Percentiles rank a stretch among this genome's conserved stretches.
phyloP scores from a whole-genome alignment of 2,113 vertebrate species.

The Pelecanus crispus region DNA sequence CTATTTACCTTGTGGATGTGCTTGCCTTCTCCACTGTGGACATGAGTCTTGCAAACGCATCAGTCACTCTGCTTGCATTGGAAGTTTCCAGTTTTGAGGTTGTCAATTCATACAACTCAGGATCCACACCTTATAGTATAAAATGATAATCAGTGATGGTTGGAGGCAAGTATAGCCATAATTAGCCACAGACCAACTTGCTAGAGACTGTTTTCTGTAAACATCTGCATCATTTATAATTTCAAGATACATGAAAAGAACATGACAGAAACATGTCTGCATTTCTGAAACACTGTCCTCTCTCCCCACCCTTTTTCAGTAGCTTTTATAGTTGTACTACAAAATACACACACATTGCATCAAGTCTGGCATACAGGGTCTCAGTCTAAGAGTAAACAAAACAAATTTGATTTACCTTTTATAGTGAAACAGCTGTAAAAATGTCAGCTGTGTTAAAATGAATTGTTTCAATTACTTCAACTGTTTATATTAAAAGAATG shows the following conservation, averaged over 20 bases:
- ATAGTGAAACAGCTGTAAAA: neutral
- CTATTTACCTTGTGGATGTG: constrained; percentile 87
- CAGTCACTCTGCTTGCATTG: constrained; percentile 78
- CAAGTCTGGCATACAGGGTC: constrained; percentile 25
- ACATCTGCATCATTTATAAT: constrained; percentile 73
- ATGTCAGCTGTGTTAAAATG: neutral
- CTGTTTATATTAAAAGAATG: neutral
- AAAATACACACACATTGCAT: neutral
- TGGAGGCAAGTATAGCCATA: neutral
- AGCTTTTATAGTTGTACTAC: neutral
- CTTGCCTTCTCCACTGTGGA: constrained; percentile 96
- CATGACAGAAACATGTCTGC: neutral
- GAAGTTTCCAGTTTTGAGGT: constrained; percentile 89
- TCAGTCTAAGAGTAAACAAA: neutral
- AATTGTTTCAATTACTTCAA: neutral
- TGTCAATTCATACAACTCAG: constrained; percentile 94
- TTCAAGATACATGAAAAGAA: constrained; percentile 18
- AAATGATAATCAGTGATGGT: constrained; percentile 75
- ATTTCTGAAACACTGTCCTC: neutral
- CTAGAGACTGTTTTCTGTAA: constrained; percentile 69
- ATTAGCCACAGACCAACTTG: constrained; percentile 52
- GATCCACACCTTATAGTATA: constrained; percentile 90
- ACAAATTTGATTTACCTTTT: neutral
- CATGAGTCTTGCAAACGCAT: constrained; percentile 95
- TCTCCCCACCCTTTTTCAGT: neutral